phyloP scores from a whole-genome alignment of 2,113 vertebrate genomes.

The Bothrops jararaca region DNA sequence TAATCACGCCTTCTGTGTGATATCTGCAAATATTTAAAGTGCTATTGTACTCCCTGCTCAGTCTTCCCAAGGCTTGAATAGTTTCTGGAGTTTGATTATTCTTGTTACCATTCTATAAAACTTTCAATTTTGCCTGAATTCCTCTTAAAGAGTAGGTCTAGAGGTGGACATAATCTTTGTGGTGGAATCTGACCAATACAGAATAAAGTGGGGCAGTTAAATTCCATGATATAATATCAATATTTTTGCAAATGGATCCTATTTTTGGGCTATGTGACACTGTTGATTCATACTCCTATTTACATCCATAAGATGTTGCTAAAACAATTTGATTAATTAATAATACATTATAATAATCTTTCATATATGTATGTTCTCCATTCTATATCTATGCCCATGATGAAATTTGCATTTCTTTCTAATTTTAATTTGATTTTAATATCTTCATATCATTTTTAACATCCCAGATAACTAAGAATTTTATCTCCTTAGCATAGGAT shows the following conservation, averaged over 20 bases:
- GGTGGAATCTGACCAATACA: neutral
- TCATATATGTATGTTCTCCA: neutral
- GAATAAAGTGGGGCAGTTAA: neutral
- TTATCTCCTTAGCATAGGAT: neutral
- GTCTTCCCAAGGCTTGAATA: neutral
- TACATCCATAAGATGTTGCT: neutral
- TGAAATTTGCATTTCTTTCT: neutral
- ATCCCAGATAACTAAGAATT: neutral
- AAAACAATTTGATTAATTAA: neutral
- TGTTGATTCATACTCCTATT: neutral
- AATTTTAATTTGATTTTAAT: neutral
- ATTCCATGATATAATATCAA: neutral
- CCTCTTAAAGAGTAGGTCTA: neutral
- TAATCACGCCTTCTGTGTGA: neutral
- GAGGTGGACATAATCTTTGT: neutral
- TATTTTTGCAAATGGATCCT: neutral
- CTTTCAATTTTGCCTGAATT: neutral
- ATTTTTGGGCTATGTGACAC: neutral
- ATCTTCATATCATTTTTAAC: neutral
- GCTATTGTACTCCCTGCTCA: neutral
- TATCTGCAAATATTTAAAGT: neutral
- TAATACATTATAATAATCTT: neutral
- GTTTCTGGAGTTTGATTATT: neutral
- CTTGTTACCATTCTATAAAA: neutral
- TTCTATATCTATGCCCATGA: neutral